Evolutionary conservation across 2,888 invertebrate genomes (phyloP).

Genomic region (Spilosoma lubricipeda): DNA sequence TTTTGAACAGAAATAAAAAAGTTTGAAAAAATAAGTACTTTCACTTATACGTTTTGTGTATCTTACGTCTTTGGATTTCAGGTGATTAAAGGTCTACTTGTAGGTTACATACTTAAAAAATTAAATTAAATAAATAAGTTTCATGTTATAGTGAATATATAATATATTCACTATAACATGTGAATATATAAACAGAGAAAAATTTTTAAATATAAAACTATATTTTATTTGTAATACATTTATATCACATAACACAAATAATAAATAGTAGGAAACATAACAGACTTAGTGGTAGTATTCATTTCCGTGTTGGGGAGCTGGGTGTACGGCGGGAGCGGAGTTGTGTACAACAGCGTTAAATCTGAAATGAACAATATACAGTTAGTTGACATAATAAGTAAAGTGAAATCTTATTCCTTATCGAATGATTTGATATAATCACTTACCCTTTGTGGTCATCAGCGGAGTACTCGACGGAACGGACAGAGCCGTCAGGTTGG

Average conservation of each 20-base stretch:
- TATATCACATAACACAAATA: not conserved
- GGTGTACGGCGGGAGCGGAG: constrained; percentile 47
- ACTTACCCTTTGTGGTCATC: constrained; percentile 64
- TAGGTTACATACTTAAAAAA: too few relatives aligned
- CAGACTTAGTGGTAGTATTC: constrained; percentile 1
- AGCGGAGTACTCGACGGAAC: constrained; percentile 81
- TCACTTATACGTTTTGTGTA: too few relatives aligned
- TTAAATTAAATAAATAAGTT: too few relatives aligned
- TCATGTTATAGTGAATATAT: too few relatives aligned
- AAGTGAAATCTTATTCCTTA: not conserved
- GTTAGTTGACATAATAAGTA: not conserved
- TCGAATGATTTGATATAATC: not conserved
- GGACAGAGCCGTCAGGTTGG: constrained; percentile 78
- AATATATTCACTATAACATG: too few relatives aligned
- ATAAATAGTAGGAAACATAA: not conserved
- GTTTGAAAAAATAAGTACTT: too few relatives aligned
- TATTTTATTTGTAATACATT: not conserved
- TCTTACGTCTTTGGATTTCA: too few relatives aligned
- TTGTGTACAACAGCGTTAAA: constrained; percentile 84
- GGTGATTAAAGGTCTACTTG: not conserved
- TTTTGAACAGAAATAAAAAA: too few relatives aligned
- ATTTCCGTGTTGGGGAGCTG: not conserved
- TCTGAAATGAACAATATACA: not conserved
- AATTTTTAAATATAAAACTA: not conserved
- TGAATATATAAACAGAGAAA: too few relatives aligned